Evolutionary conservation across 2,888 invertebrate genomes (phyloP).

Genomic region (Blastobasis lacticolella): DNA sequence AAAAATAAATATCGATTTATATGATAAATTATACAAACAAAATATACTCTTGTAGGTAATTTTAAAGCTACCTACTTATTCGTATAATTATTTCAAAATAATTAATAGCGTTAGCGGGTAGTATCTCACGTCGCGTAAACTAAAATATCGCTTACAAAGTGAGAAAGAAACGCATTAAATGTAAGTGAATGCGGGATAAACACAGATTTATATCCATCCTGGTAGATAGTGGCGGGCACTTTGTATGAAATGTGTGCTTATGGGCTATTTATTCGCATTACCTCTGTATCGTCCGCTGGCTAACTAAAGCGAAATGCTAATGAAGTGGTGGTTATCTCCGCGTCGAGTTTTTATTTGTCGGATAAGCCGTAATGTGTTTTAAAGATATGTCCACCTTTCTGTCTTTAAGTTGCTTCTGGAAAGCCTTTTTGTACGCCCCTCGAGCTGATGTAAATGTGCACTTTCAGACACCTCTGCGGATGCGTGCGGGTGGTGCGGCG

Average conservation of each 20-base stretch:
- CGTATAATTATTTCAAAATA: conserved; percentile 8
- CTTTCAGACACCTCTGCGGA: not conserved
- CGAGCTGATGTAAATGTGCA: conserved; percentile 21
- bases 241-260: conserved; percentile 21
- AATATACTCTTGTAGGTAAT: too few relatives aligned
- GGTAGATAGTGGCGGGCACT: conserved; percentile 11
- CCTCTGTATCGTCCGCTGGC: conserved; percentile 28
- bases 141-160: too few relatives aligned
- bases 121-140: too few relatives aligned
- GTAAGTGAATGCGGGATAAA: not conserved
- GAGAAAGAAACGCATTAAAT: not conserved
- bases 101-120: too few relatives aligned
- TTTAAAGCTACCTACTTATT: conserved; percentile 11
- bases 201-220: conserved; percentile 1
- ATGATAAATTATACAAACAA: too few relatives aligned
- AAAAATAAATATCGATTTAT: too few relatives aligned
- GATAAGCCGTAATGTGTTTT: conserved; percentile 49
- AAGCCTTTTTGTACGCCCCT: conserved; percentile 22
- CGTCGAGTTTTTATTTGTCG: conserved; percentile 39
- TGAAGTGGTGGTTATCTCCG: conserved; percentile 43
- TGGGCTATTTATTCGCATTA: conserved; percentile 31
- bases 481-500: too few relatives aligned
- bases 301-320: conserved; percentile 43
- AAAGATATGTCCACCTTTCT: conserved; percentile 39
- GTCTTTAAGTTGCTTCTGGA: conserved; percentile 29